Base-by-base conservation (phyloP, 2,888 invertebrate species). In the Atherix ibis region DNA sequence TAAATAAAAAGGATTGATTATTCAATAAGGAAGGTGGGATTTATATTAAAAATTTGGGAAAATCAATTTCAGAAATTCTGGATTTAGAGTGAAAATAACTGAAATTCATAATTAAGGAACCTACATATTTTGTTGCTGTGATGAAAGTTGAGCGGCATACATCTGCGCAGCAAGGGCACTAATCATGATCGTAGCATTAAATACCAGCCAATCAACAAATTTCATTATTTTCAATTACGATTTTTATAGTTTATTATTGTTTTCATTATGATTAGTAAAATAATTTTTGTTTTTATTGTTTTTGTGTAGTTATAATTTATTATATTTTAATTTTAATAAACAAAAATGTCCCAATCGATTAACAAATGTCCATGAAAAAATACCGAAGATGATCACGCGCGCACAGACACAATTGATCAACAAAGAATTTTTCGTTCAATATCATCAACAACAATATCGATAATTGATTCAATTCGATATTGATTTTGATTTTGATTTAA, bases 131-230 rank as follows among this genome's bases (percentile, higher is more conserved):
- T 84, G 84, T 73, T 84, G 84, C 71, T 84, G 84, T 68, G 83
- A 78, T 65, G 82, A 82, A 66, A 83, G 76, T 76, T 84, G 84
- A 71, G 76, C 76, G 67, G 83, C 84, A 74, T 83, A 82, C 84
- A 85, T 85, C 83, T 85, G 85, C 73, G 84, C 80, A 77, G 85
- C 85, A 76, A 87, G 84, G 79, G 85, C 85, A 83, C 85, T 85
- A 82, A 36, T 30, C 33, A 27, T 29, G 6, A 34, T 19, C 31
- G 18, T 9, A 16, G 16, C 14, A 30, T 18, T 18, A 31, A 19
- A 9, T 14, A 16, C 10, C 29, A 17, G 30, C 5, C 18, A 16
- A 30, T 30, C 12, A 9, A 16, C 13, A 28, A 6, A 28, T 12
- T 6, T 15, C 12, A 27, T 24, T 24, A 10, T 9, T 24, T 24